phyloP scores from a whole-genome alignment of 2,888 invertebrate species.

The Perithous albicinctus region DNA sequence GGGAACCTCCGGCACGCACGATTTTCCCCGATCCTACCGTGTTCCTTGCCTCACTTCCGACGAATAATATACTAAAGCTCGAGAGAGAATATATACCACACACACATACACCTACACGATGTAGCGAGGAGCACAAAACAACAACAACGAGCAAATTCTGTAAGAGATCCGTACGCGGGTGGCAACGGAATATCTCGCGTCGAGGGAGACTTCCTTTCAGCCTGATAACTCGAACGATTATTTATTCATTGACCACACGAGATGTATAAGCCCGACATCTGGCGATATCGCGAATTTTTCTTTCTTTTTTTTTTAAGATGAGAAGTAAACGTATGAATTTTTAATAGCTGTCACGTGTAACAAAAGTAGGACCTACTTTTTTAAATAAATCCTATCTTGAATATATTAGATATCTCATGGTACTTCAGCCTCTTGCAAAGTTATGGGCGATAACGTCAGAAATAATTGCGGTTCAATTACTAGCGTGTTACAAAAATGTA shows the following conservation, averaged over 20 bases:
- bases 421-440: too few species aligned
- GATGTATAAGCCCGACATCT: conserved; percentile 36
- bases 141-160: conserved; percentile 32
- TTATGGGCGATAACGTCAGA: too few species aligned
- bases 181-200: conserved; percentile 6
- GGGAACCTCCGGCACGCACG: conserved; percentile 45
- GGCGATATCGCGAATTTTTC: background rate
- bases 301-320: background rate
- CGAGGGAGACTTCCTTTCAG: conserved; percentile 49
- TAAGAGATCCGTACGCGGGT: conserved; percentile 43
- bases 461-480: too few species aligned
- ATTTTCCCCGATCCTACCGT: conserved; percentile 30
- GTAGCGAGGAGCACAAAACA: conserved; percentile 20
- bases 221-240: conserved; percentile 43
- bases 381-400: background rate
- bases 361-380: background rate
- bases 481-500: too few species aligned
- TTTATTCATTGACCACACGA: conserved; percentile 44
- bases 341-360: conserved; percentile 13
- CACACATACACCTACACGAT: too few species aligned
- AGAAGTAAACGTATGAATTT: conserved; percentile 21
- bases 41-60: conserved; percentile 35
- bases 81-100: conserved; percentile 23
- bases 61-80: conserved; percentile 38
- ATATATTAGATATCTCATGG: too few species aligned